Conservation (phyloP, 1,140 invertebrate species). For the Drosophila ohnishii region DNA sequence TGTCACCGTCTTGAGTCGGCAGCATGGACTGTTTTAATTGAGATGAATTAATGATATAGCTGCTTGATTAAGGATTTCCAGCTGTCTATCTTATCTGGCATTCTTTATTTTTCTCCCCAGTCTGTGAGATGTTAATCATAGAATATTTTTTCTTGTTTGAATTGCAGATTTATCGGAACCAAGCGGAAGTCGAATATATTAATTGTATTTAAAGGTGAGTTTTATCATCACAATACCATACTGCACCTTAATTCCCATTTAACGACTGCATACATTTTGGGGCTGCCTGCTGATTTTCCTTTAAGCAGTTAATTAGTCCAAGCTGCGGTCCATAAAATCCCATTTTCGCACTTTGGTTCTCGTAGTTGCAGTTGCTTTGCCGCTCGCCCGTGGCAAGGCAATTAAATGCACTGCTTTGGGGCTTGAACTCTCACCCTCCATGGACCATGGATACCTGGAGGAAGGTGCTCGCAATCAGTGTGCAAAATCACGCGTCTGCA, state of each 20-base stretch:
- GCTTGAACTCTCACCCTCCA: constrained; percentile 6
- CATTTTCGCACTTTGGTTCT: constrained; percentile 15
- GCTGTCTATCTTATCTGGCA: no score
- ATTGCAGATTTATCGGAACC: constrained; percentile 4
- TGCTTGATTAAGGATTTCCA: constrained; percentile 24
- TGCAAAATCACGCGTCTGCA: constrained; percentile 68
- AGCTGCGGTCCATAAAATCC: constrained; percentile 26
- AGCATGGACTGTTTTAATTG: constrained; percentile 29
- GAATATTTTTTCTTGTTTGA: constrained; percentile 7
- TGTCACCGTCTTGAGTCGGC: constrained; percentile 32
- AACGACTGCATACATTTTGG: constrained; percentile 10
- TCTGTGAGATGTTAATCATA: constrained; percentile 4
- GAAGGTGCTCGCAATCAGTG: constrained; percentile 42
- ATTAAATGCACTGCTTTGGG: constrained; percentile 27
- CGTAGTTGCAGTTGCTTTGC: constrained; percentile 1
- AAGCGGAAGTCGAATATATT: background rate
- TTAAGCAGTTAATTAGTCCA: constrained; percentile 21
- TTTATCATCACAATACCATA: background rate
- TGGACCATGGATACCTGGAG: background rate
- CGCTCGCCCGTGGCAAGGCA: background rate
- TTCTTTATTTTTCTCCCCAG: background rate
- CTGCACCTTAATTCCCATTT: background rate
- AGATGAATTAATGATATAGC: constrained; percentile 37
- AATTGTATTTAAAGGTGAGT: constrained; percentile 15
- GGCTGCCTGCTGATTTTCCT: background rate